Evolutionary conservation across 2,888 invertebrate species (phyloP).

Genomic region (Cybosia mesomella): DNA sequence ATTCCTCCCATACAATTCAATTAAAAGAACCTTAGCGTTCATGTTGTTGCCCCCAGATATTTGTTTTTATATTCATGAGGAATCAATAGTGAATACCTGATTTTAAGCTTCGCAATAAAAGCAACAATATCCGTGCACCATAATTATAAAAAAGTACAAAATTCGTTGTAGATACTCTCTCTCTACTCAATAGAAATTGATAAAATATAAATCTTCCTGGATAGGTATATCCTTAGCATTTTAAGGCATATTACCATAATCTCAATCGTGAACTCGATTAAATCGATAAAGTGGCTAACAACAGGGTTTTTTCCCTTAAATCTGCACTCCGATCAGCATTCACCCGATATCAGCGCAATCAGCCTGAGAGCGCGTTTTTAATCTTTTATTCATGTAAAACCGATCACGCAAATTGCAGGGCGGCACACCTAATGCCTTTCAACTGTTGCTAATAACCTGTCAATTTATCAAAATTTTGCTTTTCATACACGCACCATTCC

Average conservation of each 20-base stretch:
- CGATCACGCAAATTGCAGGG: slow-evolving; percentile 84
- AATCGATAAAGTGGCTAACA: slow-evolving; percentile 61
- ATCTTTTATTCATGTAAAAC: slow-evolving; percentile 81
- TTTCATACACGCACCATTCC: slow-evolving; percentile 59
- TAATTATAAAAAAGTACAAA: not conserved
- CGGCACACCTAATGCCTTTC: slow-evolving; percentile 85
- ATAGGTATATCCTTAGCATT: slow-evolving; percentile 33
- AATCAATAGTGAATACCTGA: too few species aligned
- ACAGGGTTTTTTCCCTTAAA: slow-evolving; percentile 62
- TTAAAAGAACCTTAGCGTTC: too few species aligned
- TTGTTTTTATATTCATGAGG: too few species aligned
- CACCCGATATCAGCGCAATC: slow-evolving; percentile 77
- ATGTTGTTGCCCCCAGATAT: too few species aligned
- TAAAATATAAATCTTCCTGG: slow-evolving; percentile 12
- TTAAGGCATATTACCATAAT: slow-evolving; percentile 47
- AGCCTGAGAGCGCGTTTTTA: slow-evolving; percentile 74
- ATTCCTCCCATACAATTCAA: not conserved
- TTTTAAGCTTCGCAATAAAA: too few species aligned
- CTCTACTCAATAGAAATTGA: not conserved
- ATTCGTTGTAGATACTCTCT: not conserved
- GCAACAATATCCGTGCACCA: too few species aligned
- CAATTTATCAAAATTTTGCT: slow-evolving; percentile 84
- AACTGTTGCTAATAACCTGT: slow-evolving; percentile 87
- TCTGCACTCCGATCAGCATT: slow-evolving; percentile 64
- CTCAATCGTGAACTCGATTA: slow-evolving; percentile 52